A percentile compares a stretch with the other conserved stretches of the same genome.
Evolutionary conservation across 2,113 vertebrate genomes (phyloP).

Genomic region (Salvator merianae): DNA sequence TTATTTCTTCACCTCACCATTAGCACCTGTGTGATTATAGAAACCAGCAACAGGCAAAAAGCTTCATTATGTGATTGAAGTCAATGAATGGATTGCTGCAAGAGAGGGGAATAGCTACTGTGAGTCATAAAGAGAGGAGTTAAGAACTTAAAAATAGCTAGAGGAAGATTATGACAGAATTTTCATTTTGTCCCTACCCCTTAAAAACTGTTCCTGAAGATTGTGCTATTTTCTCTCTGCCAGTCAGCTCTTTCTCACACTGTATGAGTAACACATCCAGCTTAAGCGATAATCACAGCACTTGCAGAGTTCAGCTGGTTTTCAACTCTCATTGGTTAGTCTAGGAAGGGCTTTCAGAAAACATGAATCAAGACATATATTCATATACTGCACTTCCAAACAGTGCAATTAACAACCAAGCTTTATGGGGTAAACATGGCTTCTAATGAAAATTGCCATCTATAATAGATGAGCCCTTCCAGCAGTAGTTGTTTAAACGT

Average conservation of each 20-base stretch:
- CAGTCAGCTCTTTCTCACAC: not conserved
- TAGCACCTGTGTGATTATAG: not conserved
- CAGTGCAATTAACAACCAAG: not conserved
- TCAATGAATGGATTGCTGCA: not conserved
- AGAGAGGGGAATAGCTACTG: not conserved
- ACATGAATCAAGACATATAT: not conserved
- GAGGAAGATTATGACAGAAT: conserved; percentile 7
- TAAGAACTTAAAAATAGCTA: not conserved
- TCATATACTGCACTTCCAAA: not conserved
- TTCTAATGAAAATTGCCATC: conserved; percentile 15
- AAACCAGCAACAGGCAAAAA: not conserved
- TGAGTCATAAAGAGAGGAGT: not conserved
- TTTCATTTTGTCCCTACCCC: conserved; percentile 3
- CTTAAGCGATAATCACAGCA: not conserved
- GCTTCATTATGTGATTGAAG: not conserved
- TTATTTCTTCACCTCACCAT: not conserved
- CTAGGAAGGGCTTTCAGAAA: not conserved
- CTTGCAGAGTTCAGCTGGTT: not conserved
- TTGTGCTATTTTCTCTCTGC: not conserved
- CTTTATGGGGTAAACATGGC: conserved; percentile 9
- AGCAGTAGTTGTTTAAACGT: not conserved
- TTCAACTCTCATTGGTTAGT: not conserved
- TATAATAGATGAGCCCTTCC: not conserved
- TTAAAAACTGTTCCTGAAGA: not conserved
- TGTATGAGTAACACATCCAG: not conserved